Percentiles rank a stretch among this genome's conserved stretches.
These are phyloP conservation scores for Tipula unca DNA, from an alignment of 2,888 invertebrate species.

Conservation along the genomic window DNA sequence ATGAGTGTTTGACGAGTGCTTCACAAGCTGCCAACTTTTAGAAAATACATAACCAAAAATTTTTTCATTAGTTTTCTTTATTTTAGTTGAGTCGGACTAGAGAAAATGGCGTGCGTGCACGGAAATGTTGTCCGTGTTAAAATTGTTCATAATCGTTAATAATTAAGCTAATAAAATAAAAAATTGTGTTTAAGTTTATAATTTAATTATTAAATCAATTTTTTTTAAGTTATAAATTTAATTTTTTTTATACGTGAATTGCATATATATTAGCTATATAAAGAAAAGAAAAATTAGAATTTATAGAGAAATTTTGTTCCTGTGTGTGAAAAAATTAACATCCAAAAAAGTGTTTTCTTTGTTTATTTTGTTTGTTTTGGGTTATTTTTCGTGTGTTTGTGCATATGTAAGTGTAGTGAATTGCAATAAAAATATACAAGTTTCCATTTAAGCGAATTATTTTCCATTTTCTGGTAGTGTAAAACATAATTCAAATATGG, in stretches of 20 bases:
- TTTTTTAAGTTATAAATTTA: slow-evolving; percentile 3
- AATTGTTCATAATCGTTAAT: slow-evolving; percentile 23
- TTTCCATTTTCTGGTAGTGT: neutral
- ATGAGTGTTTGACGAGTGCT: neutral
- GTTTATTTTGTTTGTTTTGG: slow-evolving; percentile 8
- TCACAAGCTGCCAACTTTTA: neutral
- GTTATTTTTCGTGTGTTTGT: neutral
- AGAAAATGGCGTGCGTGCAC: slow-evolving; percentile 23
- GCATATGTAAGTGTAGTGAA: neutral
- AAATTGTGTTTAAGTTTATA: slow-evolving; percentile 8
- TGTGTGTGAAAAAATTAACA: neutral
- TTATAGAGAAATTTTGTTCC: neutral
- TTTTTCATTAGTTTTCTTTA: neutral
- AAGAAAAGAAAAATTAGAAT: neutral
- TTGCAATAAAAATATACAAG: neutral
- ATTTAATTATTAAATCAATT: neutral
- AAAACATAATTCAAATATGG: neutral
- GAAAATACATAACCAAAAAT: neutral
- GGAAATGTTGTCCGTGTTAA: slow-evolving; percentile 22
- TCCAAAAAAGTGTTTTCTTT: slow-evolving; percentile 4
- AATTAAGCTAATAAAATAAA: slow-evolving; percentile 19
- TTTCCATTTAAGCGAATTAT: neutral
- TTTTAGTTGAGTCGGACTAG: slow-evolving; percentile 19
- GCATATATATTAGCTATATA: neutral
- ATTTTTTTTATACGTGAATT: neutral